phyloP scores from a whole-genome alignment of 2,888 invertebrate genomes.

The Tanypteryx hageni region DNA sequence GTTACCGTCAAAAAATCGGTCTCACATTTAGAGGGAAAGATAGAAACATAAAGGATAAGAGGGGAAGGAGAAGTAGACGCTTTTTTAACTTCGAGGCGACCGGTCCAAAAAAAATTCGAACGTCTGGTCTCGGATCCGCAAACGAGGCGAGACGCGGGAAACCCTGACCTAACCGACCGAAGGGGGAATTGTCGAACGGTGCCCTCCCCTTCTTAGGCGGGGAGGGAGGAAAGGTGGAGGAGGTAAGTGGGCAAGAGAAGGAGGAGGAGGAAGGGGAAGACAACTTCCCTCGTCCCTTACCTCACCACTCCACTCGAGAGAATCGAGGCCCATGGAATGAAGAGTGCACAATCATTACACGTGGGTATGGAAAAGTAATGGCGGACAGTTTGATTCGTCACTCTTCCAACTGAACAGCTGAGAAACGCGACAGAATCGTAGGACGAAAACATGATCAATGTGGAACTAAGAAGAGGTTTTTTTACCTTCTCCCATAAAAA shows the following conservation, averaged over 20 bases:
- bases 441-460: no score
- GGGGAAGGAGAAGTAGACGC: background rate
- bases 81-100: background rate
- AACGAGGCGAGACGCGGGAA: background rate
- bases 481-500: no score
- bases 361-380: background rate
- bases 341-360: constrained; percentile 8
- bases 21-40: background rate
- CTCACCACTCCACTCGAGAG: no score
- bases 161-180: constrained; percentile 15
- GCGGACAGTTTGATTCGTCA: background rate
- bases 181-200: background rate
- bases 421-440: no score
- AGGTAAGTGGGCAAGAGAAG: background rate
- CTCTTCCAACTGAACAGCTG: background rate
- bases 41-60: background rate
- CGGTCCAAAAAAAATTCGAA: background rate
- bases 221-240: no score
- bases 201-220: no score
- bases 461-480: no score
- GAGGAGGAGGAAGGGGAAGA: background rate
- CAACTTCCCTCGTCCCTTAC: background rate
- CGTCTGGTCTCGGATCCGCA: background rate
- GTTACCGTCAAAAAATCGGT: background rate
- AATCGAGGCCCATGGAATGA: background rate